phyloP scores from a whole-genome alignment of 2,113 vertebrate species.

The Naja naja region DNA sequence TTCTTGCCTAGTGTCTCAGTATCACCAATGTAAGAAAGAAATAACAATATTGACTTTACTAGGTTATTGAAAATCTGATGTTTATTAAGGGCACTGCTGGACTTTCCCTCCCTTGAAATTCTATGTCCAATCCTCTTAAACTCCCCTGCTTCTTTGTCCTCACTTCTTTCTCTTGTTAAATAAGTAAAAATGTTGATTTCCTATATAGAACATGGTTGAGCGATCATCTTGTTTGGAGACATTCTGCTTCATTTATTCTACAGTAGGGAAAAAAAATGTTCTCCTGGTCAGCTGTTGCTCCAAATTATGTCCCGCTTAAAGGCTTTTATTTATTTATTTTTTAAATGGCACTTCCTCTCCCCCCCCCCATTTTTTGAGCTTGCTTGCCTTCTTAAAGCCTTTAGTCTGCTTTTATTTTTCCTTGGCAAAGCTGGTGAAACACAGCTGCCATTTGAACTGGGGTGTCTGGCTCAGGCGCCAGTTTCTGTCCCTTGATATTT shows the following conservation, averaged over 20 bases:
- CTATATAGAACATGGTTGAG: neutral
- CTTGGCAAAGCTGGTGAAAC: neutral
- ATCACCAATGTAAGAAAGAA: neutral
- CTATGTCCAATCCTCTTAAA: neutral
- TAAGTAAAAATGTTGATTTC: neutral
- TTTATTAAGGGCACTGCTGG: neutral
- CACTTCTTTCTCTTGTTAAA: neutral
- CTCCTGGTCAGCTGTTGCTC: conserved; percentile 13
- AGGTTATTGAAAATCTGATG: neutral
- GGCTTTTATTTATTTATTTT: neutral
- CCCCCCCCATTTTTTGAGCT: neutral
- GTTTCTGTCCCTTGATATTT: neutral
- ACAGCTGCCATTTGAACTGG: neutral
- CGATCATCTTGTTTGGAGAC: neutral
- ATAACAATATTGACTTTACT: neutral
- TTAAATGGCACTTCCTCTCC: neutral
- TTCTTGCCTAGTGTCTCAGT: neutral
- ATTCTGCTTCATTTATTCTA: conserved; percentile 12
- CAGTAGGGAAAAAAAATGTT: neutral
- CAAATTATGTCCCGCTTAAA: neutral
- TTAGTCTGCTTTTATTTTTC: neutral
- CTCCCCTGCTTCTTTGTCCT: neutral
- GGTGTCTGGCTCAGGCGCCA: neutral
- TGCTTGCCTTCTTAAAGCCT: neutral
- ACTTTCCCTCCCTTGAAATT: too few species aligned